Base-by-base conservation (phyloP, 1,140 invertebrate species). In the Conopomorpha cramerella region DNA sequence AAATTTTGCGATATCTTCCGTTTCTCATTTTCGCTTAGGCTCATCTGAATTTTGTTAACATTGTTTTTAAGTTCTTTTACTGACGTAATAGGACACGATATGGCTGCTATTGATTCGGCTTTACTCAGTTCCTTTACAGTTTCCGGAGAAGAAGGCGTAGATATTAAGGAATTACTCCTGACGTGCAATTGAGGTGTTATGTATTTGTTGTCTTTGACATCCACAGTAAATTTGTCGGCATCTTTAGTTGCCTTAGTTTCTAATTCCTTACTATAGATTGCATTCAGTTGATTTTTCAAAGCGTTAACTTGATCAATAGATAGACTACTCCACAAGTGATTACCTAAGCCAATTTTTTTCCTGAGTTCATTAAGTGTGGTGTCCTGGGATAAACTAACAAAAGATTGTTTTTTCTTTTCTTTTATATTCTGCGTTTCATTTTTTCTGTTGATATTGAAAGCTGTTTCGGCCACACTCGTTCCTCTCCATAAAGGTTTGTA, bases 401-500 rank as follows among this genome's bases (percentile, higher is more conserved):
- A 51, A 16, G 62, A 49, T 38, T 59, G 12, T 8, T 29, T 29
- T 29, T 29, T n/a, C n/a, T n/a, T n/a, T n/a, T n/a, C n/a, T n/a
- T n/a, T n/a, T n/a, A n/a, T n/a, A n/a, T n/a, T 40, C 12, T 55
- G 36, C 34, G 41, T 35, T 41, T 65, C 51, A 48, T 71, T 74
- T 50, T 76, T 84, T 46, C 64, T 81, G 30, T 81, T 80, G 42
- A 91, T 84, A 34, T 76, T 85, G 44, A 80, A 84, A 2, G 88
- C 89, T 29, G 91, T 78, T 74, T 90, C 89, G 3, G 84, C 81
- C 0, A 93, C 90, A 3, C 90, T 91, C 46, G 78, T 87, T 10
- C 90, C 90, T 16, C 90, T 74, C 91, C 90, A 92, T n/a, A 90
- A 73, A 14, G 90, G 89, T 62, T 88, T 90, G 44, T 91, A 89